phyloP scores from a whole-genome alignment of 2,797 vertebrate species.

The Macropodus opercularis region DNA sequence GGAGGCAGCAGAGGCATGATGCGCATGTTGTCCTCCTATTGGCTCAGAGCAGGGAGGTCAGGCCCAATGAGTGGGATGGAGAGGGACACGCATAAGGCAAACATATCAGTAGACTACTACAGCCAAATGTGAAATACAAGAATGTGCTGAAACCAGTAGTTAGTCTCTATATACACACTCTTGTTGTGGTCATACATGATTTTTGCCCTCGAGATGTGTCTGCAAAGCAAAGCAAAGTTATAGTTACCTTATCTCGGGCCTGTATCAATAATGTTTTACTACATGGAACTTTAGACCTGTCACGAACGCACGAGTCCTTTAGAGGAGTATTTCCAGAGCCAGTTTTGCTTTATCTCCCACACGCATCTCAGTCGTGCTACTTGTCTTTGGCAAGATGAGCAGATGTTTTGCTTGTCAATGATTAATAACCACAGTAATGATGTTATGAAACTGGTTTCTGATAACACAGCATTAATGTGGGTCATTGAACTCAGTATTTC shows the following conservation, averaged over 20 bases:
- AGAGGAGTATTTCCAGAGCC: slow-evolving; percentile 11
- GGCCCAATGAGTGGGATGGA: slow-evolving; percentile 58
- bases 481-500: slow-evolving; percentile 8
- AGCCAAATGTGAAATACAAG: slow-evolving; percentile 15
- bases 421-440: slow-evolving; percentile 38
- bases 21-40: slow-evolving; percentile 50
- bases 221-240: not conserved
- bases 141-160: not conserved
- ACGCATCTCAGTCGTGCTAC: slow-evolving; percentile 13
- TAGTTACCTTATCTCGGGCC: slow-evolving; percentile 4
- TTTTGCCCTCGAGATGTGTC: slow-evolving; percentile 2
- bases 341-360: slow-evolving; percentile 15
- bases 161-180: no score
- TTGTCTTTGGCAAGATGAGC: not conserved
- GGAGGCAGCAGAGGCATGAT: slow-evolving; percentile 34
- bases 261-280: slow-evolving; percentile 2
- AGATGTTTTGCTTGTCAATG: slow-evolving; percentile 35
- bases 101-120: slow-evolving; percentile 41
- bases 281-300: slow-evolving; percentile 14
- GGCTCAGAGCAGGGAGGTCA: slow-evolving; percentile 36
- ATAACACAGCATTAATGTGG: slow-evolving; percentile 1
- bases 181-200: slow-evolving; percentile 8
- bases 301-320: slow-evolving; percentile 8
- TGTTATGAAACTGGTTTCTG: slow-evolving; percentile 13
- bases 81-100: slow-evolving; percentile 57